These are phyloP conservation scores for Rhingia campestris DNA, from an alignment of 2,888 invertebrate species.

Conservation along the genomic window DNA sequence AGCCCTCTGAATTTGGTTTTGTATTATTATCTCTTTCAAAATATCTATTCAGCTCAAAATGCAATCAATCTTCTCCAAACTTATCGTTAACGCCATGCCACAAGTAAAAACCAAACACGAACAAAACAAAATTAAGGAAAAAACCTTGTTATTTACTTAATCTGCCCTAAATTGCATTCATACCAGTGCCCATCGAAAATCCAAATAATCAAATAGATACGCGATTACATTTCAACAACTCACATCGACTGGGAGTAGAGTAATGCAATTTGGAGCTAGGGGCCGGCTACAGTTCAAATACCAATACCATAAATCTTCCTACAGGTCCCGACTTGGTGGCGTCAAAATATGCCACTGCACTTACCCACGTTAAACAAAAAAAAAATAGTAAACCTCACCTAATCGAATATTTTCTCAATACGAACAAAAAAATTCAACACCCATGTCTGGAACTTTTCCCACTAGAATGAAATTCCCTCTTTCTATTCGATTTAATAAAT, in stretches of 20 bases:
- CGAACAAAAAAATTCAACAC: background rate
- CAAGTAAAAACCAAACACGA: slow-evolving; percentile 32
- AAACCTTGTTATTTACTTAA: slow-evolving; percentile 62
- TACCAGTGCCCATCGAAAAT: slow-evolving; percentile 15
- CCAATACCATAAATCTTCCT: slow-evolving; percentile 62
- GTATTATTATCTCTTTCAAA: slow-evolving; percentile 27
- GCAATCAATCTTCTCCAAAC: slow-evolving; percentile 57
- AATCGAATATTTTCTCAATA: too few species aligned
- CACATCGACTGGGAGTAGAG: slow-evolving; percentile 5
- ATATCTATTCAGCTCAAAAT: slow-evolving; percentile 47
- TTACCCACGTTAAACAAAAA: slow-evolving; percentile 66
- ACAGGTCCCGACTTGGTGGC: slow-evolving; percentile 71
- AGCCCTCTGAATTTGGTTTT: background rate
- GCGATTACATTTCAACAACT: slow-evolving; percentile 57
- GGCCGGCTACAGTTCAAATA: slow-evolving; percentile 45
- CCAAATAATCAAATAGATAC: slow-evolving; percentile 58
- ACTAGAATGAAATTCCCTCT: slow-evolving; percentile 44
- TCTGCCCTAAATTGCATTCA: slow-evolving; percentile 59
- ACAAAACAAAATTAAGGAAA: slow-evolving; percentile 60
- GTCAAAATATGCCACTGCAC: slow-evolving; percentile 73
- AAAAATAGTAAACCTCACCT: too few species aligned
- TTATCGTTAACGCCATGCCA: slow-evolving; percentile 63
- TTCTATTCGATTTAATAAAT: slow-evolving; percentile 49
- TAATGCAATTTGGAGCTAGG: slow-evolving; percentile 47
- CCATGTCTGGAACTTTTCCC: slow-evolving; percentile 31